phyloP scores from a whole-genome alignment of 2,888 invertebrate species.

The Heliconius cydno region DNA sequence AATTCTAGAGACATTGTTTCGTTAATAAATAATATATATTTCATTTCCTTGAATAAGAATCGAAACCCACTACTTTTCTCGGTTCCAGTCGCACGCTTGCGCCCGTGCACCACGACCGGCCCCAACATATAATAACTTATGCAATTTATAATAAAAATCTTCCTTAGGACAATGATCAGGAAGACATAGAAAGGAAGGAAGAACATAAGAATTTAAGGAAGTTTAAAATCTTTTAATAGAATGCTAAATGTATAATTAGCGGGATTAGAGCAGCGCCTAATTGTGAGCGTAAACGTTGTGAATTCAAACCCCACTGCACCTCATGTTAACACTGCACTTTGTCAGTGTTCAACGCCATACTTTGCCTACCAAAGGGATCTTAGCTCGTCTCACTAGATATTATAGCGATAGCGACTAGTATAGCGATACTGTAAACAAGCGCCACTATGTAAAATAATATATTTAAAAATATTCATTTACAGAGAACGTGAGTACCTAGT shows the following conservation, averaged over 20 bases:
- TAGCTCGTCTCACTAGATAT: too few species aligned
- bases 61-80: too few species aligned
- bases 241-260: background rate
- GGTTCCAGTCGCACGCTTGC: background rate
- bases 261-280: too few species aligned
- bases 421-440: too few species aligned
- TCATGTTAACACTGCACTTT: too few species aligned
- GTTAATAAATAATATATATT: too few species aligned
- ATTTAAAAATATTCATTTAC: conserved; percentile 2
- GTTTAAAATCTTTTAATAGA: background rate
- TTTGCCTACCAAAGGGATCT: too few species aligned
- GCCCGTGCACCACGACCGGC: background rate
- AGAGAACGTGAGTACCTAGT: conserved; percentile 6
- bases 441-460: background rate
- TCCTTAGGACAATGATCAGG: conserved; percentile 5
- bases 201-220: background rate
- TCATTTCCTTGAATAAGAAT: too few species aligned
- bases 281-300: background rate
- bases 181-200: conserved; percentile 1
- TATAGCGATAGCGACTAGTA: too few species aligned
- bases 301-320: too few species aligned
- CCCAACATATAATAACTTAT: background rate
- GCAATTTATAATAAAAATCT: background rate
- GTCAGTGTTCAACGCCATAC: too few species aligned
- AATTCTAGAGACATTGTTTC: background rate